Base-by-base conservation (phyloP, 2,113 vertebrate species). In the Chloropsis cyanopogon region DNA sequence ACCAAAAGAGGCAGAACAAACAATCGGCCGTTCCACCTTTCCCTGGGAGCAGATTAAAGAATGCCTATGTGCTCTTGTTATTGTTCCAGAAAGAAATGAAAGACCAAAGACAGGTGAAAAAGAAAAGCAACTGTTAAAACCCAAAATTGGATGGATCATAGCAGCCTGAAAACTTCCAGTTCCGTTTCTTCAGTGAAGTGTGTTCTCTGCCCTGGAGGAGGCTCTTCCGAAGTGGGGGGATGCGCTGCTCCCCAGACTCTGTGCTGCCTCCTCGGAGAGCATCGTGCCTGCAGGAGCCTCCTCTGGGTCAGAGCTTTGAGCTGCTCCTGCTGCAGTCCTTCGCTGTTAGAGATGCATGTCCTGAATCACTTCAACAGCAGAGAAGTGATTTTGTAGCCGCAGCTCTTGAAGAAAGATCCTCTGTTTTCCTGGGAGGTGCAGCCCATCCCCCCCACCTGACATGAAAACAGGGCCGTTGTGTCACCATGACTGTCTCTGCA, bases 401-500 rank as follows among this genome's bases (percentile, higher is more conserved):
- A 52, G 33, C 26, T 85, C 41, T 82, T 75, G 33, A 61, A 73
- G 54, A 35, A 87, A 31, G 20, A 46, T 11, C 13, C 41, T 61
- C 42, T n/a, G 14, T 31, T 54, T 79, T 50, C 25, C 1, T 14
- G 14, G 42, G 52, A 59, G 39, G 26, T 49, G 33, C 71, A 82
- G 47, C 35, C 39, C 33, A 8, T 28, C 57, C 31, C 73, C 42
- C 60, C 46, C 37, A 35, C 14, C 15, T 63, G 26, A 52, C n/a
- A 7, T 14, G 42, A 29, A 53, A 73, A 15, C 2, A 1, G 49
- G 14, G 64, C 26, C 33, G 7, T 60, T 15, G 2, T 33, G 21
- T 68, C 6, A 0, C 10, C 44, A 18, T 31, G 0, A 0, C 17
- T 57, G 25, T 59, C 29, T 26, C 44, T 53, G 69, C 3, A 3